A percentile compares a stretch with the other conserved stretches of the same genome.
phyloP scores from a whole-genome alignment of 2,888 invertebrate species.

The Clitarchus hookeri region DNA sequence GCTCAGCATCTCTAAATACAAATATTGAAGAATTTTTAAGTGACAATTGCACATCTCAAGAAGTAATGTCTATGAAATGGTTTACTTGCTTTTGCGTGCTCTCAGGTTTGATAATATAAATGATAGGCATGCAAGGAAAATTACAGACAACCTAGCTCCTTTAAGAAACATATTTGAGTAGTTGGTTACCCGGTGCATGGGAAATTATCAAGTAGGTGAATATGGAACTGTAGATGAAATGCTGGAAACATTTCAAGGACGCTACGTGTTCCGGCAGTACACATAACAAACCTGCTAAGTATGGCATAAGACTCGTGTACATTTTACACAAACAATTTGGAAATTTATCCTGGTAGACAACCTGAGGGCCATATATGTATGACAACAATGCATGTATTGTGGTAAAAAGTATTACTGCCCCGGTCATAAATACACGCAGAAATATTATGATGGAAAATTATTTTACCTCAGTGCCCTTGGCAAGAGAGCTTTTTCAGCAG shows the following conservation, averaged over 20 bases:
- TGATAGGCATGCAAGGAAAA: not conserved
- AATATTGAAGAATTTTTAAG: not conserved
- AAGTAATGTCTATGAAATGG: not conserved
- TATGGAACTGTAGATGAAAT: no score
- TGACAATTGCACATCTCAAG: not conserved
- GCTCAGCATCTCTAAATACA: not conserved
- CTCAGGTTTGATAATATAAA: no score
- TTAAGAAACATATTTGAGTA: not conserved
- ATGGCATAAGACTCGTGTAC: not conserved
- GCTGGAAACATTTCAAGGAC: not conserved
- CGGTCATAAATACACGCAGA: not conserved
- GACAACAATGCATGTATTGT: not conserved
- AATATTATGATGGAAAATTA: not conserved
- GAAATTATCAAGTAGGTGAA: not conserved
- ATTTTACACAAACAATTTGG: not conserved
- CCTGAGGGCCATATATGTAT: not conserved
- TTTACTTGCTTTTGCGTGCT: slow-evolving; percentile 8
- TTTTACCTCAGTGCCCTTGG: not conserved
- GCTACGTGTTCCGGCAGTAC: not conserved
- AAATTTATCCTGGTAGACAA: not conserved
- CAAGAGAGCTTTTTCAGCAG: not conserved
- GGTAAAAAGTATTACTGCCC: not conserved
- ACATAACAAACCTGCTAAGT: not conserved
- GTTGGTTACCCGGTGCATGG: not conserved
- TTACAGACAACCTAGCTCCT: not conserved